Conservation (phyloP, 1,140 invertebrate genomes). For the Drosophila carrolli region DNA sequence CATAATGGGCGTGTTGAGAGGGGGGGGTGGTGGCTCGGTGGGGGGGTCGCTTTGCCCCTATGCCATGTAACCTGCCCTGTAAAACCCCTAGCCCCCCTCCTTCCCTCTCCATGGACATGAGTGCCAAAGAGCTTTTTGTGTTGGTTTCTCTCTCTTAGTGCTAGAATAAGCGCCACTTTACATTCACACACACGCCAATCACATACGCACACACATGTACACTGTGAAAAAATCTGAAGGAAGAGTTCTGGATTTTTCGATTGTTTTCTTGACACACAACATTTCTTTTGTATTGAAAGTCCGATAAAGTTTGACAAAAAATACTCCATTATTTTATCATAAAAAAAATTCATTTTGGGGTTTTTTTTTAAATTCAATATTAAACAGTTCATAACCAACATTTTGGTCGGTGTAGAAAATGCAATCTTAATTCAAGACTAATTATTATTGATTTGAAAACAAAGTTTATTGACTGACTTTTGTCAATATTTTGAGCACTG, state of each 20-base stretch:
- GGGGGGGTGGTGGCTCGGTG: slow-evolving; percentile 6
- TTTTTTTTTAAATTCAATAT: no score
- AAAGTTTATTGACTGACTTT: neutral
- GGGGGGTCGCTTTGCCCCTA: slow-evolving; percentile 28
- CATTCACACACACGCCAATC: slow-evolving; percentile 31
- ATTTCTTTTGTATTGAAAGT: no score
- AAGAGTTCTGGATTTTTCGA: neutral
- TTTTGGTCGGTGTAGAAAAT: neutral
- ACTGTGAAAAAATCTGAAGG: neutral
- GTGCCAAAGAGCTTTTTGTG: slow-evolving; percentile 65
- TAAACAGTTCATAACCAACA: neutral
- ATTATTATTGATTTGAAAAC: slow-evolving; percentile 1
- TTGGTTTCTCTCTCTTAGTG: slow-evolving; percentile 53
- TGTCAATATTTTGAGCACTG: neutral
- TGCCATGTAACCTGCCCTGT: neutral
- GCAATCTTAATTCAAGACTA: neutral
- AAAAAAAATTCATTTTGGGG: no score
- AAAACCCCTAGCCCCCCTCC: neutral
- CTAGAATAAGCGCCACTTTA: slow-evolving; percentile 71
- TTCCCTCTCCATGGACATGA: slow-evolving; percentile 16
- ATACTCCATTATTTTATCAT: no score
- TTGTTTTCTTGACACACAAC: neutral
- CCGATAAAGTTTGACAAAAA: no score
- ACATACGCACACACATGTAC: slow-evolving; percentile 14
- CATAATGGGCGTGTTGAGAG: slow-evolving; percentile 57